phyloP scores from a whole-genome alignment of 2,888 invertebrate species.

The Epirrhoe alternata region DNA sequence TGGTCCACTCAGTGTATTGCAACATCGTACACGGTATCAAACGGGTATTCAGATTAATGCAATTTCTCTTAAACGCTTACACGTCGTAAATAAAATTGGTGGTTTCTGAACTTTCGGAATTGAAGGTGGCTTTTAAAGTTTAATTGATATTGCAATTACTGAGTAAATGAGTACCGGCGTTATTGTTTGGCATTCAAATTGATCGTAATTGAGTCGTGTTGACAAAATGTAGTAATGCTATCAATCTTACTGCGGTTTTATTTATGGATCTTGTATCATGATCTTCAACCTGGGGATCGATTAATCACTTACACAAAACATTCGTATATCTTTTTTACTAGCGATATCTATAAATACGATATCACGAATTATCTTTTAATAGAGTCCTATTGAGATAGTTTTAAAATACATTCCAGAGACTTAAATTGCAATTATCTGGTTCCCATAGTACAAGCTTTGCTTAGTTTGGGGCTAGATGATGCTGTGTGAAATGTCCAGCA shows the following conservation, averaged over 20 bases:
- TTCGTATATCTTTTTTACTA: slow-evolving; percentile 9
- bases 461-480: no score
- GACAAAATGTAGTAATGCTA: slow-evolving; percentile 39
- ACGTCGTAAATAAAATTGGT: slow-evolving; percentile 85
- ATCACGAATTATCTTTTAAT: background rate
- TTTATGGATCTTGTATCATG: slow-evolving; percentile 22
- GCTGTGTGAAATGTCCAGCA: no score
- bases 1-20: slow-evolving; percentile 76
- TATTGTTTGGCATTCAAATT: slow-evolving; percentile 51
- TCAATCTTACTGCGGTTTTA: slow-evolving; percentile 38
- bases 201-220: slow-evolving; percentile 49
- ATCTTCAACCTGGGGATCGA: slow-evolving; percentile 27
- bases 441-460: no score
- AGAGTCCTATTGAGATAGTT: background rate
- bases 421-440: no score
- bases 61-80: slow-evolving; percentile 85
- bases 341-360: slow-evolving; percentile 10
- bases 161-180: slow-evolving; percentile 51
- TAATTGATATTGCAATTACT: slow-evolving; percentile 71
- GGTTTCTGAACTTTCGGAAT: slow-evolving; percentile 68
- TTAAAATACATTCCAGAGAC: background rate
- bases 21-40: slow-evolving; percentile 83
- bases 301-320: slow-evolving; percentile 29
- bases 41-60: slow-evolving; percentile 85
- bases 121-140: slow-evolving; percentile 72